Evolutionary conservation across 2,113 vertebrate species (phyloP), one percentile per base, ranked within the genome.

Genomic region (Oceanodroma tethys): DNA sequence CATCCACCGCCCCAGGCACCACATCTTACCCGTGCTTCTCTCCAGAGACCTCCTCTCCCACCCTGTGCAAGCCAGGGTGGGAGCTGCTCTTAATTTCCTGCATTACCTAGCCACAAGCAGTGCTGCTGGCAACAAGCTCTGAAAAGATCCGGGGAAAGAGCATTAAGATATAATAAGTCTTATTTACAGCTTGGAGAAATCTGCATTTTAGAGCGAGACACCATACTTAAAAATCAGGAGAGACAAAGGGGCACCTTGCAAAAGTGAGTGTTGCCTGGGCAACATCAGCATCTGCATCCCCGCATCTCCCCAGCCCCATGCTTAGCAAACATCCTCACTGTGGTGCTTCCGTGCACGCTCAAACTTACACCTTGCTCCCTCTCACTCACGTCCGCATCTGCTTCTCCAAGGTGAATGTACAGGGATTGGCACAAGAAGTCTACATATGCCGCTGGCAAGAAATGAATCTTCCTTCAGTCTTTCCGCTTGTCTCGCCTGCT

Each of bases 221-320:
- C 50, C 6, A 4, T 43, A 56, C 65, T 95, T 90, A 88, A 95
- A 95, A 96, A 83, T 65, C 86, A 65, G 72, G 48, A 93, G 84
- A 95, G 88, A 84, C 88, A 89, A 93, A 96, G 86, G 71, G 89
- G 26, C 6, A 89, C 89, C 93, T 96, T 89, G 89, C 86, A 95
- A 94, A 81, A 94, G 80, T 81, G 76, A 85, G 29, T 81, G 91
- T 95, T 93, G 88, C 95, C 96, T 68, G 80, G 96, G 95, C 76
- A 95, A 95, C 96, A 65, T 34, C 92, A 81, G 86, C 90, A 91
- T 83, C 82, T 90, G 90, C 88, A 94, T 88, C 91, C 53, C 72
- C 1, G 6, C 62, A 42, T 68, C 71, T 89, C 91, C 53, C 20
- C 83, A 92, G 52, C 55, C 83, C 59, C 2, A 6, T 36, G 70